Conservation (phyloP, 2,797 vertebrate species). For the Austrolebias charrua region DNA sequence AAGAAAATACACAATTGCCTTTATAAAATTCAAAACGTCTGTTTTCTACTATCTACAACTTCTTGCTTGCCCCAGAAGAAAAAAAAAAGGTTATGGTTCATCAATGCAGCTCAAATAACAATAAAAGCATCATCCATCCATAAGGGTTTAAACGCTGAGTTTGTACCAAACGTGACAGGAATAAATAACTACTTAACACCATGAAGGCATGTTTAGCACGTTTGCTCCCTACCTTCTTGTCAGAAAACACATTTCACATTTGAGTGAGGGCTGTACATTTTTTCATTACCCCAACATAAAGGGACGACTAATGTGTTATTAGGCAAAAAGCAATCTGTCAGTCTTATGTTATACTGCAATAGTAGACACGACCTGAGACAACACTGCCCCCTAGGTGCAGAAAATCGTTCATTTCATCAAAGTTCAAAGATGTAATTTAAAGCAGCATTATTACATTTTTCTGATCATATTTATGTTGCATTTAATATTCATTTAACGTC, state of each 20-base stretch:
- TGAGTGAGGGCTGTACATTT: constrained; percentile 16
- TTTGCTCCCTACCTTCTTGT: neutral
- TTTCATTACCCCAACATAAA: constrained; percentile 18
- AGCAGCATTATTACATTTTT: no score
- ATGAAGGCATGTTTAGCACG: neutral
- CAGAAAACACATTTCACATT: constrained; percentile 23
- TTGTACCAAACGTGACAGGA: constrained; percentile 7
- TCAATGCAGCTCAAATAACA: neutral
- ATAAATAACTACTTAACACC: neutral
- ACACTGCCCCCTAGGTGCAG: constrained; percentile 78
- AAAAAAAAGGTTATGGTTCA: neutral
- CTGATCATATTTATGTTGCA: no score
- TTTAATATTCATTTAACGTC: no score
- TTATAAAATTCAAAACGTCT: constrained; percentile 17
- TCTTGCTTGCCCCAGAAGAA: neutral
- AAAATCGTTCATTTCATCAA: constrained; percentile 1
- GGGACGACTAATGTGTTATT: constrained; percentile 23
- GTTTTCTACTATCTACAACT: constrained; percentile 11
- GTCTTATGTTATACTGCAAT: constrained; percentile 41
- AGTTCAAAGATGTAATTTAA: no score
- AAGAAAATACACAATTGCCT: constrained; percentile 22
- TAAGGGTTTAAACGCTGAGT: neutral
- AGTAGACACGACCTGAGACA: constrained; percentile 37
- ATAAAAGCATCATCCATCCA: neutral
- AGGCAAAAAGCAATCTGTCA: constrained; percentile 59